phyloP scores from a whole-genome alignment of 2,797 vertebrate species.

The Syngnathus acus region DNA sequence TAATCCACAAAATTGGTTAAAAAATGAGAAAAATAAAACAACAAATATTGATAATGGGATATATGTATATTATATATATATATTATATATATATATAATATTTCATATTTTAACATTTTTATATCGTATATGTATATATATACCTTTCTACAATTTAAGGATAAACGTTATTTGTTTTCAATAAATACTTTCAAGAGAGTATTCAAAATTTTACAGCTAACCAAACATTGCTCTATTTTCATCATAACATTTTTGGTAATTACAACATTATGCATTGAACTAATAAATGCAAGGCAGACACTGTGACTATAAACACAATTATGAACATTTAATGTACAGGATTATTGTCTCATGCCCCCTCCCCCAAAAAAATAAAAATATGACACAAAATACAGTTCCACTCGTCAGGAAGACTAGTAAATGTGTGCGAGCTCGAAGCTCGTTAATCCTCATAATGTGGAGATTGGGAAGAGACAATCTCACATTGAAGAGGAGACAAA shows the following conservation, averaged over 20 bases:
- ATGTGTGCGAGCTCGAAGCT: neutral
- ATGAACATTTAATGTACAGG: too few relatives aligned
- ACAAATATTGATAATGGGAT: neutral
- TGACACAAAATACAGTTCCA: neutral
- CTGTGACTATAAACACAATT: too few relatives aligned
- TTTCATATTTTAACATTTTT: too few relatives aligned
- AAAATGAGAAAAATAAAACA: neutral
- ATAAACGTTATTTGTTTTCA: neutral
- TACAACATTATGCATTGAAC: too few relatives aligned
- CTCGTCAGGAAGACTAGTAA: too few relatives aligned
- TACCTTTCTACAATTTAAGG: neutral
- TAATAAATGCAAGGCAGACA: too few relatives aligned
- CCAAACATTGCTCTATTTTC: neutral
- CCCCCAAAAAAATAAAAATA: neutral
- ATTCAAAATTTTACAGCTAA: neutral
- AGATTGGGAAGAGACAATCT: neutral
- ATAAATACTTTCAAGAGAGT: neutral
- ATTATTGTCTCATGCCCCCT: neutral
- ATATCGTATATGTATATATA: neutral
- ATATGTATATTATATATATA: neutral
- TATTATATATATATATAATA: neutral
- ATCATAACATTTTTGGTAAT: too few relatives aligned
- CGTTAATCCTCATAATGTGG: neutral
- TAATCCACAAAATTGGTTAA: neutral
- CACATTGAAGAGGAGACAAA: slow-evolving; percentile 6